Conservation (phyloP, 2,888 invertebrate genomes). For the Noctua janthina region DNA sequence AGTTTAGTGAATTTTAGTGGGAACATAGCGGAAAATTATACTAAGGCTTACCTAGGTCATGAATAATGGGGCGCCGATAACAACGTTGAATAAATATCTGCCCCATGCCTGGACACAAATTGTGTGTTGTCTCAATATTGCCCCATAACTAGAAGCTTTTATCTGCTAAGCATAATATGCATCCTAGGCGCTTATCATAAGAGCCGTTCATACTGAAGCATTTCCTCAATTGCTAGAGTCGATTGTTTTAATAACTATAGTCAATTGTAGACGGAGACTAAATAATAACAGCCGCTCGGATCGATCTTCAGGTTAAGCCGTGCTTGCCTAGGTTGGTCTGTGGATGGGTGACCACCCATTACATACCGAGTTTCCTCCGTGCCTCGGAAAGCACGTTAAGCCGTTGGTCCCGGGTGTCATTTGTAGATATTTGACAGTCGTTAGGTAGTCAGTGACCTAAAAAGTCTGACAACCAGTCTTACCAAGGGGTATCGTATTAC, state of each 20-base stretch:
- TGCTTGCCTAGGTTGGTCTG: too few relatives aligned
- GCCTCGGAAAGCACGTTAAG: too few relatives aligned
- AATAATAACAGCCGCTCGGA: too few relatives aligned
- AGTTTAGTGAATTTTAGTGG: slow-evolving; percentile 19
- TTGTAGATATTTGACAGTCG: too few relatives aligned
- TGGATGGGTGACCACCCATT: too few relatives aligned
- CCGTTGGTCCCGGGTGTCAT: too few relatives aligned
- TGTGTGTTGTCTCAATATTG: slow-evolving; percentile 40
- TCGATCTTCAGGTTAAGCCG: too few relatives aligned
- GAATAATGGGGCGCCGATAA: slow-evolving; percentile 45
- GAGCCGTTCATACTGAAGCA: background rate
- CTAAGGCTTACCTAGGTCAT: slow-evolving; percentile 31
- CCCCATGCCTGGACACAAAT: slow-evolving; percentile 20
- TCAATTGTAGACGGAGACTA: background rate
- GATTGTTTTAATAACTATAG: background rate
- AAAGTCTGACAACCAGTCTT: too few relatives aligned
- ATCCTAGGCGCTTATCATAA: background rate
- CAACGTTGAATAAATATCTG: slow-evolving; percentile 47
- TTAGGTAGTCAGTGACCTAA: too few relatives aligned
- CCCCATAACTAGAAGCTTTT: background rate
- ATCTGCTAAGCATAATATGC: background rate
- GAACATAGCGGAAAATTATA: slow-evolving; percentile 32
- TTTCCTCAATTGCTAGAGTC: background rate
- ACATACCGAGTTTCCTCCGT: too few relatives aligned
- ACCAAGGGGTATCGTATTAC: too few relatives aligned